phyloP scores from a whole-genome alignment of 2,113 vertebrate species.

The Barbus barbus region DNA sequence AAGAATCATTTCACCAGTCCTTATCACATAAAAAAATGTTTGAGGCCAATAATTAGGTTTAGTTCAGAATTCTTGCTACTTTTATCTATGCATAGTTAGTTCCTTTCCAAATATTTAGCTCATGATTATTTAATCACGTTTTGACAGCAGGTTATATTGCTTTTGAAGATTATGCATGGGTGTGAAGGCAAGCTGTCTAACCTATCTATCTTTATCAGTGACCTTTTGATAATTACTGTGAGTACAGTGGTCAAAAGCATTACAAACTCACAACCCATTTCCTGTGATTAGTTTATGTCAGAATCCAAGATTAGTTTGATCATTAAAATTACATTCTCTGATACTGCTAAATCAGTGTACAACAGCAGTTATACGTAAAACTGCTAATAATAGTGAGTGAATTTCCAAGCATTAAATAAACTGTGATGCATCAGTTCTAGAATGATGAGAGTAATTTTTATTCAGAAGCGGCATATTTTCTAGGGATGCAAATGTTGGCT shows the following conservation, averaged over 20 bases:
- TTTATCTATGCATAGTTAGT: slow-evolving; percentile 10
- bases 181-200: slow-evolving; percentile 35
- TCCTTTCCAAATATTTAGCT: slow-evolving; percentile 34
- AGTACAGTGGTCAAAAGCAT: slow-evolving; percentile 34
- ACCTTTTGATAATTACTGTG: slow-evolving; percentile 37
- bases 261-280: background rate
- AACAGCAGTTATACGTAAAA: background rate
- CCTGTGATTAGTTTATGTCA: background rate
- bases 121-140: slow-evolving; percentile 31
- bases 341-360: background rate
- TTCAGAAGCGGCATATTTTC: background rate
- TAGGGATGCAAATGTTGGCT: background rate
- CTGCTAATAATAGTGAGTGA: background rate
- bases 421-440: background rate
- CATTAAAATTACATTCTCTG: background rate
- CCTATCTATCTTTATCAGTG: slow-evolving; percentile 40
- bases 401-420: background rate
- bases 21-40: background rate
- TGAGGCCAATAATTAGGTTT: background rate
- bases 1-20: background rate
- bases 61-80: background rate
- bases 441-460: background rate
- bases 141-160: slow-evolving; percentile 27
- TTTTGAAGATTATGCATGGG: slow-evolving; percentile 45
- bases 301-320: background rate